phyloP scores from a whole-genome alignment of 2,113 vertebrate genomes.

The Saccopteryx leptura region DNA sequence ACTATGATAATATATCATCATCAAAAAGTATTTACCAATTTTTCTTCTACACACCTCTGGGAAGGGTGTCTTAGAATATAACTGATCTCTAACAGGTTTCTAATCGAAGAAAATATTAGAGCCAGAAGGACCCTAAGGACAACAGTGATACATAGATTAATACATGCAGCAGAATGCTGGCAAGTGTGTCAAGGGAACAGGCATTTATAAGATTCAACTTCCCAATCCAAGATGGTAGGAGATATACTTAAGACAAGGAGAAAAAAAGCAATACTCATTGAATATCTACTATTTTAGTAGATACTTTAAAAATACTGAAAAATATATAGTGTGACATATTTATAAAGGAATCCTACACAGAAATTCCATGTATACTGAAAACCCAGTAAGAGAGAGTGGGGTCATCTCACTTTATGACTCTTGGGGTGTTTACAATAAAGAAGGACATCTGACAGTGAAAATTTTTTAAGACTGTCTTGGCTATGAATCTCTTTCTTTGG shows the following conservation, averaged over 20 bases:
- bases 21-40: not conserved
- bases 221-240: not conserved
- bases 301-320: not conserved
- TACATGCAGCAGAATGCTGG: not conserved
- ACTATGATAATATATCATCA: not conserved
- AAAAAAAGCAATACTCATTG: not conserved
- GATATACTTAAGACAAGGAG: not conserved
- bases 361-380: not conserved
- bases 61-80: not conserved
- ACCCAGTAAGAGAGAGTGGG: not conserved
- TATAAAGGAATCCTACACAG: not conserved
- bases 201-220: not conserved
- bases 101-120: not conserved
- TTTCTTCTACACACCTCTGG: not conserved
- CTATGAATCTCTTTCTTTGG: not conserved
- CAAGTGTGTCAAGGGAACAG: not conserved
- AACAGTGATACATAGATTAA: not conserved
- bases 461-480: not conserved
- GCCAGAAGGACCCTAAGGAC: not conserved
- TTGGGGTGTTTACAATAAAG: not conserved
- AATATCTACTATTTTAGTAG: not conserved
- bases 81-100: not conserved
- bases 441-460: not conserved
- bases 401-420: not conserved
- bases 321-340: not conserved